Conservation (phyloP, 1,140 invertebrate species). For the Brachionus koreanus region DNA sequence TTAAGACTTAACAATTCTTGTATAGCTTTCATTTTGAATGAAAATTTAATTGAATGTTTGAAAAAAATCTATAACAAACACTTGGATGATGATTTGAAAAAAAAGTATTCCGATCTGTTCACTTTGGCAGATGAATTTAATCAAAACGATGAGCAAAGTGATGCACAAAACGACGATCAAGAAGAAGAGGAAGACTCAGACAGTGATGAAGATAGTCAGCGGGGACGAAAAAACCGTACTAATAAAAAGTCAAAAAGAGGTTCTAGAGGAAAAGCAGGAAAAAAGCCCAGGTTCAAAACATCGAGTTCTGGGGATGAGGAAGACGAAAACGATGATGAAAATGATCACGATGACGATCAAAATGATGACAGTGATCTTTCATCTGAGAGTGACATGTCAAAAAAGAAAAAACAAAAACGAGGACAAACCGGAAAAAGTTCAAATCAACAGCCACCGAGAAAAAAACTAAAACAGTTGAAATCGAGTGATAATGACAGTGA, state of each 20-base stretch:
- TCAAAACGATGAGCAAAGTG: neutral
- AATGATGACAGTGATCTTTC: constrained; percentile 8
- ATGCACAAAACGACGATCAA: neutral
- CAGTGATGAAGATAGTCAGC: constrained; percentile 11
- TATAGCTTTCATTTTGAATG: constrained; percentile 8
- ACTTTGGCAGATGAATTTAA: constrained; percentile 37
- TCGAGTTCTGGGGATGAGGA: constrained; percentile 3
- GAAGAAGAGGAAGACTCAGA: constrained; percentile 19
- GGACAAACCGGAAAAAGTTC: constrained; percentile 5
- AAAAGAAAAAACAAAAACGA: constrained; percentile 30
- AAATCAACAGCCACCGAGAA: constrained; percentile 30
- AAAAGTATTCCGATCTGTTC: constrained; percentile 36
- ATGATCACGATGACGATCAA: neutral
- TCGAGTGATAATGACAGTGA: constrained; percentile 36
- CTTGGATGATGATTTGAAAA: constrained; percentile 40
- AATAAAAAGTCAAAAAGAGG: constrained; percentile 1
- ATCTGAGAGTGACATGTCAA: neutral
- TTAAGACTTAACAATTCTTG: constrained; percentile 7
- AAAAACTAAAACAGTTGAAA: constrained; percentile 31
- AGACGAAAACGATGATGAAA: neutral
- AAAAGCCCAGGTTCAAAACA: neutral
- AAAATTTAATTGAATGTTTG: neutral
- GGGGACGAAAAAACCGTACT: neutral
- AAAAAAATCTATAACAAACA: constrained; percentile 40
- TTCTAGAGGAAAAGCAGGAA: neutral